Evolutionary conservation across 2,888 invertebrate genomes (phyloP), one percentile per base, ranked within the genome.

Genomic region (Aphelenchoides bicaudatus): DNA sequence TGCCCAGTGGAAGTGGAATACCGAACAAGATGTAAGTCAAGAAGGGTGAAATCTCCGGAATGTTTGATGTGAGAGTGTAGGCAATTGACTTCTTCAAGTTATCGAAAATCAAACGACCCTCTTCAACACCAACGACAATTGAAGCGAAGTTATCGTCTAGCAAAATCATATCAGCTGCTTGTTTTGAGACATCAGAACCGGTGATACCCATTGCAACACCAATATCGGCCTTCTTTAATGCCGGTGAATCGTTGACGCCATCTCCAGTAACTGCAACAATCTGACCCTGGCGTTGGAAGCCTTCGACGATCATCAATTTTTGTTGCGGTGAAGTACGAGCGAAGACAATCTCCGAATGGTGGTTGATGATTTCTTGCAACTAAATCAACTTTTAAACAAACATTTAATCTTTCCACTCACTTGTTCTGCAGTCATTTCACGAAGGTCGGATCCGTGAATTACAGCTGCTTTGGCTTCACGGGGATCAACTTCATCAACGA

Each of bases 161-260:
- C 75, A 96, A 85, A 80, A 96, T 94, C 96, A 96, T 96, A 86
- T 96, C 96, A 72, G 96, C 96, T 52, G 96, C 96, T 85, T 98
- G 94, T 81, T 90, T 89, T 61, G 82, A 87, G 2, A 84, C 84
- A 71, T 84, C 84, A 13, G 83, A 83, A 46, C 84, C 84, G 21
- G 83, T 28, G 43, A 65, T 65, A n/a, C 84, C 84, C 74, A 74
- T 74, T 29, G 74, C 74, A 39, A 74, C 73, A 60, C 84, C 84
- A 62, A 82, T 82, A 67, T 85, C 85, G 60, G 85, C 63, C 71
- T 84, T 84, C 74, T 84, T 84, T 53, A 84, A 78, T 39, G 84
- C 84, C 39, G 84, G 84, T 5, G 84, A 84, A 71, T 84, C 84
- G 66, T 84, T 84, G 60, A 84, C 84, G 73, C 84, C 84, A 73